Evolutionary conservation across 2,797 vertebrate species (phyloP).

Genomic region (Melanotaenia trifasciata): DNA sequence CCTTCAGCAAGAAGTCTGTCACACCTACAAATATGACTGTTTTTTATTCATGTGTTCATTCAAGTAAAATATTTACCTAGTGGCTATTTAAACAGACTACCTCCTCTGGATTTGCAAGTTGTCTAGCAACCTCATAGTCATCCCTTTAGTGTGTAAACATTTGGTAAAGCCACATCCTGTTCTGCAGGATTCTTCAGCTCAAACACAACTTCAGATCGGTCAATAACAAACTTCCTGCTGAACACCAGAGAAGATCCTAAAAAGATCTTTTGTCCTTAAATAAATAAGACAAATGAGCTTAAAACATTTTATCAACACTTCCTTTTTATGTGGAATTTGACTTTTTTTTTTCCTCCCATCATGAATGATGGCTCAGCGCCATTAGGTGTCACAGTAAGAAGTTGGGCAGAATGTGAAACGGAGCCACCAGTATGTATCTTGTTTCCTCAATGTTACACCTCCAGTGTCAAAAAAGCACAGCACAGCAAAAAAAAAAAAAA

Average conservation of each 20-base stretch:
- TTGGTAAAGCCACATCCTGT: slow-evolving; percentile 42
- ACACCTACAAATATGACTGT: slow-evolving; percentile 26
- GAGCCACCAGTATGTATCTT: too few species aligned
- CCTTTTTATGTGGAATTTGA: neutral
- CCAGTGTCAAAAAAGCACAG: too few species aligned
- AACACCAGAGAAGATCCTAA: neutral
- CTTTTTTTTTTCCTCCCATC: neutral
- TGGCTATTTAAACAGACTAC: slow-evolving; percentile 73
- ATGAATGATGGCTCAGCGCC: neutral
- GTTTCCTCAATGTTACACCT: too few species aligned
- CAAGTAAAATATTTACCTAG: slow-evolving; percentile 65
- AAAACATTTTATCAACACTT: neutral
- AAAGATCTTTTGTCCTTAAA: neutral
- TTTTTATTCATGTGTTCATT: slow-evolving; percentile 36
- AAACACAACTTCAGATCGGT: neutral
- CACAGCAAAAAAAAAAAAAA: too few species aligned
- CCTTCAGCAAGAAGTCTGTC: slow-evolving; percentile 6
- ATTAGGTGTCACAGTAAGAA: neutral
- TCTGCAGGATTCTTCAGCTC: slow-evolving; percentile 13
- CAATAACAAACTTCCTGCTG: neutral
- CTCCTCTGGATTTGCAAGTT: slow-evolving; percentile 74
- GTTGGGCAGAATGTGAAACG: neutral
- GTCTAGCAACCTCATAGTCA: slow-evolving; percentile 80
- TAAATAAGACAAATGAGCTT: neutral
- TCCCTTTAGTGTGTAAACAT: slow-evolving; percentile 68